Percentiles rank a stretch among this genome's conserved stretches.
Evolutionary conservation across 2,888 invertebrate genomes (phyloP).

Genomic region (Tanytarsus gracilentus): DNA sequence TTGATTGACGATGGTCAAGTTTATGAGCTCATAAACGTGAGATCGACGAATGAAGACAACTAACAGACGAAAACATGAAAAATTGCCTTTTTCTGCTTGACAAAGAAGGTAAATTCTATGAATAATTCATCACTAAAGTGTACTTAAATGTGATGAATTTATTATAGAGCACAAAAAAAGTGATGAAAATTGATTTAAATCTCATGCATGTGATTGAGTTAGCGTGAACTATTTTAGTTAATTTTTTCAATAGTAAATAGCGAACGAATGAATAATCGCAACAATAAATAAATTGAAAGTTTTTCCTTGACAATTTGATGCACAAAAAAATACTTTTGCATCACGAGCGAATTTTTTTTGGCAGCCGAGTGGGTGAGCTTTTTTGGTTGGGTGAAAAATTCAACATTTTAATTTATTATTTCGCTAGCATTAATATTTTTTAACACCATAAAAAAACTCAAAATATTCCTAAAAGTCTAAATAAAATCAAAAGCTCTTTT

Average conservation of each 20-base stretch:
- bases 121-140: not conserved
- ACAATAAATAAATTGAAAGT: slow-evolving; percentile 4
- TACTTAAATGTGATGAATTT: not conserved
- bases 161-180: not conserved
- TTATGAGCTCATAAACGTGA: not conserved
- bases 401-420: no score
- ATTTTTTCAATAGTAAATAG: no score
- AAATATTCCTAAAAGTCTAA: no score
- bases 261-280: not conserved
- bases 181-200: not conserved
- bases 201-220: not conserved
- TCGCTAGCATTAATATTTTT: no score
- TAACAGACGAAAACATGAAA: not conserved
- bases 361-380: not conserved
- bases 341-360: not conserved
- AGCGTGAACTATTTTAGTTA: no score
- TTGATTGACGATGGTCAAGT: slow-evolving; percentile 1
- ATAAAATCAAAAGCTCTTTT: no score
- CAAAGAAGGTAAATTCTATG: no score
- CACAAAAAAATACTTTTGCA: not conserved
- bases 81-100: no score
- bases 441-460: no score
- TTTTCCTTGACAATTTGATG: slow-evolving; percentile 4
- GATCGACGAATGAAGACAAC: not conserved
- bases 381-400: no score